Evolutionary conservation across 2,888 invertebrate genomes (phyloP).

Genomic region (Cataglyphis cursor): DNA sequence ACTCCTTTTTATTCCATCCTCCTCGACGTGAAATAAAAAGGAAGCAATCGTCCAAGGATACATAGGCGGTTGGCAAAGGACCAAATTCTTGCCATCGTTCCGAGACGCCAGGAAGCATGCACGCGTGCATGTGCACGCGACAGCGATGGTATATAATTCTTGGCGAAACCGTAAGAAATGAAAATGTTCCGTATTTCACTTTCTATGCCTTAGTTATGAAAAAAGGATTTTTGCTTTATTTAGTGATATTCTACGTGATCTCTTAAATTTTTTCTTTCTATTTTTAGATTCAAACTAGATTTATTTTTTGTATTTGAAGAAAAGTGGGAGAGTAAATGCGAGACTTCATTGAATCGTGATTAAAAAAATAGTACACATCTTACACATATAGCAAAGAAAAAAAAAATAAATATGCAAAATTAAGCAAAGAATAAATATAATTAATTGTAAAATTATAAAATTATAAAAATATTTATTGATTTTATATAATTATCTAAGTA

Average conservation of each 20-base stretch:
- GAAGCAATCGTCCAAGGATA: slow-evolving; percentile 55
- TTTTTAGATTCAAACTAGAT: not conserved
- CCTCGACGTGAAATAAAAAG: slow-evolving; percentile 41
- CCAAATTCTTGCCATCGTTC: slow-evolving; percentile 63
- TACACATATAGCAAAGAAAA: not conserved
- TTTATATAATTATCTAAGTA: not conserved
- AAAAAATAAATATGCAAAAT: not conserved
- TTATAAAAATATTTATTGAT: not conserved
- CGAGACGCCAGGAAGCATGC: slow-evolving; percentile 12
- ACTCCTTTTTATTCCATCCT: slow-evolving; percentile 29
- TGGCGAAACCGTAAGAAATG: slow-evolving; percentile 6
- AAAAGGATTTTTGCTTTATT: slow-evolving; percentile 49
- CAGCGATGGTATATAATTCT: not conserved
- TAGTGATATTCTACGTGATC: slow-evolving; percentile 10
- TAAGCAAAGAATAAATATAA: not conserved
- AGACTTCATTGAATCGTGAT: not conserved
- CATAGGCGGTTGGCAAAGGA: slow-evolving; percentile 73
- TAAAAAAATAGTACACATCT: not conserved
- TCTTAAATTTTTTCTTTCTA: not conserved
- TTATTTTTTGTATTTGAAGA: not conserved
- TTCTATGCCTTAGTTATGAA: slow-evolving; percentile 48
- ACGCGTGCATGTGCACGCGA: slow-evolving; percentile 16
- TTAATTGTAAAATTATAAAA: not conserved
- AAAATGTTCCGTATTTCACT: slow-evolving; percentile 58
- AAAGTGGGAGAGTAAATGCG: not conserved